Percentiles rank a stretch among this genome's conserved stretches.
Evolutionary conservation across 2,888 invertebrate species (phyloP).

Genomic region (Troglohyphantes excavatus): DNA sequence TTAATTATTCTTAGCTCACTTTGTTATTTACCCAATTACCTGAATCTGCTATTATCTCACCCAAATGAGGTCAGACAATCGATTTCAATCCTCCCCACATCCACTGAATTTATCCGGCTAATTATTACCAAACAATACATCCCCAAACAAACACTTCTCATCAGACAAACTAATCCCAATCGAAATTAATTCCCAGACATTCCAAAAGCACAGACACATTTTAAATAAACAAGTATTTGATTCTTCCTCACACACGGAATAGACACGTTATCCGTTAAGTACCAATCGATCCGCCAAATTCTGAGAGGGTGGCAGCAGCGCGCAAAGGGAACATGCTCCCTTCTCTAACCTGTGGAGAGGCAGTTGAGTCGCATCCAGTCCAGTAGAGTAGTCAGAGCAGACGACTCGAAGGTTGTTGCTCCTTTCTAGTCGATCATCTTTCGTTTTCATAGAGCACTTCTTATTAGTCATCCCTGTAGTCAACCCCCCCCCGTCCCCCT

Average conservation of each 20-base stretch:
- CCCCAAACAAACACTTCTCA: not conserved
- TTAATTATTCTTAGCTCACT: no score
- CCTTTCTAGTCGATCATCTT: conserved; percentile 64
- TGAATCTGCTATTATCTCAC: no score
- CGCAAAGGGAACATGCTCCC: conserved; percentile 45
- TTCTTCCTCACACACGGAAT: conserved; percentile 11
- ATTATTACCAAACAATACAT: no score
- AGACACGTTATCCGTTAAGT: conserved; percentile 43
- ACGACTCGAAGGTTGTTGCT: conserved; percentile 64
- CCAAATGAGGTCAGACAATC: no score
- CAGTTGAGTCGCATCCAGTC: conserved; percentile 37
- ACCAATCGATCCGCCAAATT: conserved; percentile 59
- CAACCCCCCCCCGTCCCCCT: conserved; percentile 6
- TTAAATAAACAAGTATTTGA: not conserved
- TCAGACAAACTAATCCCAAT: not conserved
- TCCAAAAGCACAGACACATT: not conserved
- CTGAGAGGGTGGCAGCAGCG: conserved; percentile 24
- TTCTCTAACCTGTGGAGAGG: conserved; percentile 69
- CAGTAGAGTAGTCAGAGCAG: conserved; percentile 75
- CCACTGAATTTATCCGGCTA: no score
- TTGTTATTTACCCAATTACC: no score
- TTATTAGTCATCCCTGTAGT: conserved; percentile 2
- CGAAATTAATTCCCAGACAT: not conserved
- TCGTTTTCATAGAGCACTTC: conserved; percentile 54
- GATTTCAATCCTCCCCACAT: no score